Evolutionary conservation across 2,797 vertebrate species (phyloP).

Genomic region (Manis crassicaudata): DNA sequence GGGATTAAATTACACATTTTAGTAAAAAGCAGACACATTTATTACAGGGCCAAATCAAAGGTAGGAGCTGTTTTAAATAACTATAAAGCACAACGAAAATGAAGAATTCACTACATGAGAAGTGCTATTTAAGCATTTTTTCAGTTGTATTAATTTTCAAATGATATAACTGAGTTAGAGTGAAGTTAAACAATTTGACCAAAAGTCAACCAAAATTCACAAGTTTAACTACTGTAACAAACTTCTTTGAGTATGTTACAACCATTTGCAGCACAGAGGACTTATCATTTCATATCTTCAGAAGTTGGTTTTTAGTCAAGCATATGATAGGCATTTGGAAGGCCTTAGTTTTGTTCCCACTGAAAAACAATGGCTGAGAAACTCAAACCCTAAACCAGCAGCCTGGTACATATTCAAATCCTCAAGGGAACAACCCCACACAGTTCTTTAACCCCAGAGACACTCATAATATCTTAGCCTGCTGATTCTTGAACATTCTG

Average conservation of each 20-base stretch:
- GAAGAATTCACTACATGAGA: background rate
- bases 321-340: background rate
- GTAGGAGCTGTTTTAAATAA: background rate
- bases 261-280: background rate
- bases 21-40: background rate
- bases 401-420: background rate
- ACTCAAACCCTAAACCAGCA: background rate
- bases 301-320: background rate
- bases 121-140: background rate
- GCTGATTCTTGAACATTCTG: background rate
- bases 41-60: background rate
- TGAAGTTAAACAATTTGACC: background rate
- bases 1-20: background rate
- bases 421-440: rapidly evolving
- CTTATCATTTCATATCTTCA: background rate
- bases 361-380: background rate
- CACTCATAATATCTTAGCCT: background rate
- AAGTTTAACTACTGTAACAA: background rate
- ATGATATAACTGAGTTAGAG: background rate
- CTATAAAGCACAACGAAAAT: background rate
- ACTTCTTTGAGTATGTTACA: background rate
- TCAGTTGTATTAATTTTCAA: background rate
- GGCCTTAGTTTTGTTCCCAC: background rate
- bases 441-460: background rate
- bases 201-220: background rate